Percentiles rank a stretch among this genome's conserved stretches.
Conservation (phyloP, 1,140 invertebrate genomes). For the Bacillus rossius region DNA sequence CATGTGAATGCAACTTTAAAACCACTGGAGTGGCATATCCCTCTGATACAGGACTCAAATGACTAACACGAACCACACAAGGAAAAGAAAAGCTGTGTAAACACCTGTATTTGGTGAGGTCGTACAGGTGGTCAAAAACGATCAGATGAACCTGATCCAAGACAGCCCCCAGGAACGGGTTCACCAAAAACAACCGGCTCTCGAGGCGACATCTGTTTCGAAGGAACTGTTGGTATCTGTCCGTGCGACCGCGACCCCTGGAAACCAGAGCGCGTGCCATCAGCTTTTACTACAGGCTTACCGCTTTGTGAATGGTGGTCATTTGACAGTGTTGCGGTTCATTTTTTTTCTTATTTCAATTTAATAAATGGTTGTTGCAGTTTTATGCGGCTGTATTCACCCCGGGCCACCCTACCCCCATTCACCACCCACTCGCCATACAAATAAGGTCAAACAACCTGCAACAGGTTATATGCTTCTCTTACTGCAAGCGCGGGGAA, state of each 20-base stretch:
- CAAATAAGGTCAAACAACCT: too few species aligned
- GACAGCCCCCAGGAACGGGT: neutral
- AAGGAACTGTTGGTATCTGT: constrained; percentile 8
- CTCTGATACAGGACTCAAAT: neutral
- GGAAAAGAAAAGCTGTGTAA: neutral
- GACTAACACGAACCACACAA: neutral
- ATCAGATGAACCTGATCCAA: neutral
- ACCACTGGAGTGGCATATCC: neutral
- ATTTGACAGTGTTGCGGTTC: constrained; percentile 11
- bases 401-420: neutral
- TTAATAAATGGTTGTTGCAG: constrained; percentile 6
- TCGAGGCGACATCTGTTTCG: neutral
- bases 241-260: constrained; percentile 2
- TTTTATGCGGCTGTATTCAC: neutral
- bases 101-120: constrained; percentile 10
- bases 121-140: neutral
- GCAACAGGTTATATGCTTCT: too few species aligned
- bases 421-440: too few species aligned
- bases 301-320: constrained; percentile 6
- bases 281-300: constrained; percentile 6
- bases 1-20: neutral
- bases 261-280: neutral
- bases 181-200: constrained; percentile 5
- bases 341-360: constrained; percentile 12
- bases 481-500: too few species aligned